Evolutionary conservation across 2,888 invertebrate species (phyloP), one percentile per base, ranked within the genome.

Genomic region (Euzetes globulus): DNA sequence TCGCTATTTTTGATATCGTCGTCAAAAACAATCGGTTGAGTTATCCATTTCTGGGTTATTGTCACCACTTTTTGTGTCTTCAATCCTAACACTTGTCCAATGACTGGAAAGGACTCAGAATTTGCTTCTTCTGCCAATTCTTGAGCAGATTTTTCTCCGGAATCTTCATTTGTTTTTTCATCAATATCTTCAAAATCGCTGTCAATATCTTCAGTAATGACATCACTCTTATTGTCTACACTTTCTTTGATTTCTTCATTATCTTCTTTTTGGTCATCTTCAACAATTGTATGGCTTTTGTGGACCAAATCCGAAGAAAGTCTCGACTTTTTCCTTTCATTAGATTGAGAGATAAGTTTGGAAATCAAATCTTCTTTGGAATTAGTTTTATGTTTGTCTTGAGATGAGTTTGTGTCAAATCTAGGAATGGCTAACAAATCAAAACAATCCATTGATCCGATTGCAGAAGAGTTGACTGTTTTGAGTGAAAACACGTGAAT

Each of bases 11-110:
- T 85, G 71, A 92, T 84, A 81, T 89, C 88, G 19, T 88, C 88
- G n/a, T 90, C 88, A 75, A 96, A 87, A 71, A 90, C 83, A 58
- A 87, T 87, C 4, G 96, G 92, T 81, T 91, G 86, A 1, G 90
- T 87, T 47, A 97, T 82, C 96, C 96, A 97, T 78, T 89, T 86
- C 0, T 96, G 95, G 65, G 96, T 83, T 7, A 92, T 88, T 82
- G 92, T 85, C 80, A 89, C 87, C 0, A 91, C 82, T 80, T 81
- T 80, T 75, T 80, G 78, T 25, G 79, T 77, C 72, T 80, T 79
- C 71, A 79, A 78, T 80, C 87, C 86, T 75, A 86, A 87, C 79
- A 87, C 86, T 74, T 84, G 85, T 7, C 91, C 91, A 71, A 92
- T 84, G 25, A 91, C 85, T 80, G 88, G 88, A 80, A 88, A 90